A percentile compares a stretch with the other conserved stretches of the same genome.
phyloP scores from a whole-genome alignment of 2,113 vertebrate species.

The Cinclus cinclus region DNA sequence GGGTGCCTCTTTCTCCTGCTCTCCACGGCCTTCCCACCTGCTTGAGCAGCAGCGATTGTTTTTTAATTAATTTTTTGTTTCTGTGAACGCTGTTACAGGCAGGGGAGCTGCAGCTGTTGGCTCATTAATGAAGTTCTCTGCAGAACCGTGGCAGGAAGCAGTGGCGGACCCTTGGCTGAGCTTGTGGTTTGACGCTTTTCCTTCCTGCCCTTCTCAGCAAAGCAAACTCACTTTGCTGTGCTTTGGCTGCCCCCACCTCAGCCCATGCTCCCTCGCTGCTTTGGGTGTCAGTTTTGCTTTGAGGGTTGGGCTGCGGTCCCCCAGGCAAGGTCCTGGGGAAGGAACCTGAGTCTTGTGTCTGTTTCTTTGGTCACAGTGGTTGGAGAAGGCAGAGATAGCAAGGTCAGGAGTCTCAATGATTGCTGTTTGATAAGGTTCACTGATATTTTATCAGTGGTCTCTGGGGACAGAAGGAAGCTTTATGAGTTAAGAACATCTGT shows the following conservation, averaged over 20 bases:
- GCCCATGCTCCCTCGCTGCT: neutral
- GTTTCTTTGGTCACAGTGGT: neutral
- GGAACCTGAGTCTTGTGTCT: fast-evolving
- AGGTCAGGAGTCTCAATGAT: neutral
- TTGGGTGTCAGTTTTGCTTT: fast-evolving
- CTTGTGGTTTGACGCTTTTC: neutral
- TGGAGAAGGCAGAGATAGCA: neutral
- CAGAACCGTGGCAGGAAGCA: neutral
- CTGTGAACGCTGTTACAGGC: neutral
- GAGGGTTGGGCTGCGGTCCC: neutral
- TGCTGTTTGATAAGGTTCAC: neutral
- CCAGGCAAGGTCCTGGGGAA: neutral
- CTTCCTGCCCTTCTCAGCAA: slow-evolving; percentile 17
- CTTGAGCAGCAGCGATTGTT: neutral
- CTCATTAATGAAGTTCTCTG: neutral
- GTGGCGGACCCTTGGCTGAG: neutral
- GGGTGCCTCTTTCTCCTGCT: neutral
- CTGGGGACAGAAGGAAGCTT: neutral
- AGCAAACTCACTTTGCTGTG: neutral
- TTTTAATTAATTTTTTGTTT: neutral
- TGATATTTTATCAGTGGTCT: neutral
- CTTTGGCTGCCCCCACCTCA: neutral
- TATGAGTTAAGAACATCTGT: neutral
- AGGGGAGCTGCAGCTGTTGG: neutral
- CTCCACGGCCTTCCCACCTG: neutral